Conservation (phyloP, 2,888 invertebrate genomes). For the Plagodis pulveraria region DNA sequence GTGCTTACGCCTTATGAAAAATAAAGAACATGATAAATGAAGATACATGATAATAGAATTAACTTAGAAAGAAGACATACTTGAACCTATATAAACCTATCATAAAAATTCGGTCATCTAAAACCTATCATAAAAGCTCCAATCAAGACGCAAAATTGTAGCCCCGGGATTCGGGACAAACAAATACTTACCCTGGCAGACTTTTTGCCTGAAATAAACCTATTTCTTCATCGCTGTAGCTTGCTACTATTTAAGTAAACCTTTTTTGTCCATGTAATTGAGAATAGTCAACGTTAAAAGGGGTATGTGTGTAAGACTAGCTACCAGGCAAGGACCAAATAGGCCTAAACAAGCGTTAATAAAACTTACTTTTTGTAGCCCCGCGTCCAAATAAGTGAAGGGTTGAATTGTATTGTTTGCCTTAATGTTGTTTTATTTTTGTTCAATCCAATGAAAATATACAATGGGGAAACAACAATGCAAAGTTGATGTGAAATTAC, state of each 20-base stretch:
- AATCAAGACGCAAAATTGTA: too few relatives aligned
- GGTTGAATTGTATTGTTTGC: slow-evolving; percentile 25
- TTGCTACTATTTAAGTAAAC: slow-evolving; percentile 31
- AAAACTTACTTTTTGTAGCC: slow-evolving; percentile 36
- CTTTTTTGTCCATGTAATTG: slow-evolving; percentile 41
- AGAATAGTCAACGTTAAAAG: slow-evolving; percentile 41
- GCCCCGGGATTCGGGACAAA: slow-evolving; percentile 2
- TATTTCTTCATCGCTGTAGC: slow-evolving; percentile 26
- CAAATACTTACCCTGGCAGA: slow-evolving; percentile 7
- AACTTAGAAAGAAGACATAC: too few relatives aligned
- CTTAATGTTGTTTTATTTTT: slow-evolving; percentile 28
- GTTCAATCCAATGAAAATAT: slow-evolving; percentile 19
- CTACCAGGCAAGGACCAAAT: slow-evolving; percentile 22
- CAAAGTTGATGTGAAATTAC: neutral
- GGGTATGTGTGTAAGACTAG: slow-evolving; percentile 37
- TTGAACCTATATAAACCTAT: too few relatives aligned
- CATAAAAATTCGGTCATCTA: too few relatives aligned
- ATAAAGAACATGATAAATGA: too few relatives aligned
- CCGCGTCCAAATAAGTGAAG: slow-evolving; percentile 28
- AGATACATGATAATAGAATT: too few relatives aligned
- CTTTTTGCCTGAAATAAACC: slow-evolving; percentile 21
- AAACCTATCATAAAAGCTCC: too few relatives aligned
- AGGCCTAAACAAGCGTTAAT: slow-evolving; percentile 28
- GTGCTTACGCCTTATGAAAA: too few relatives aligned
- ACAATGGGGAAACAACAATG: slow-evolving; percentile 6